phyloP scores from a whole-genome alignment of 2,113 vertebrate genomes.

The Trogon melanurus region DNA sequence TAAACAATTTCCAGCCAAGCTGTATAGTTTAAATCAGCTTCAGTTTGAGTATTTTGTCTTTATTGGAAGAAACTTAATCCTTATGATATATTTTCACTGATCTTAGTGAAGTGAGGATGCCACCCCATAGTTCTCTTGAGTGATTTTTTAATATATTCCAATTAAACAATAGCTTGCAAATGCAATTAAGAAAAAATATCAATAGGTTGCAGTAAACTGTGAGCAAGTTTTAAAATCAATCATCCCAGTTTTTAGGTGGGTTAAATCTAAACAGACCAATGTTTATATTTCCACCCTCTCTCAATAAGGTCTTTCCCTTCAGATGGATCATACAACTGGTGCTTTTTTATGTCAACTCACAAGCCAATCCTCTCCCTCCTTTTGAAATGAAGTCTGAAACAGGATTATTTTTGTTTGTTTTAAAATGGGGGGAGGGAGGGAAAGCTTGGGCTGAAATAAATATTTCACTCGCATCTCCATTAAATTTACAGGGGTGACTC shows the following conservation, averaged over 20 bases:
- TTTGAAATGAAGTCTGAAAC: neutral
- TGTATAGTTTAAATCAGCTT: neutral
- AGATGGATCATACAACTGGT: neutral
- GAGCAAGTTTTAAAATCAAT: neutral
- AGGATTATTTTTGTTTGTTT: neutral
- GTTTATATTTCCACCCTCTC: neutral
- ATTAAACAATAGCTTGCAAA: neutral
- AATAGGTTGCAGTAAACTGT: neutral
- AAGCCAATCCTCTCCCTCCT: neutral
- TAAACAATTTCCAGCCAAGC: neutral
- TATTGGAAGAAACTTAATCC: neutral
- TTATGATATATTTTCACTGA: neutral
- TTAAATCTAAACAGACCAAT: neutral
- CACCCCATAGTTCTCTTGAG: neutral
- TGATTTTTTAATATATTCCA: neutral
- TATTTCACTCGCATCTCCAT: neutral
- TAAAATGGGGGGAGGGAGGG: accelerated
- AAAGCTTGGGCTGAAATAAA: neutral
- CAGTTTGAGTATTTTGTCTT: neutral
- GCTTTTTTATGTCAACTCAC: neutral
- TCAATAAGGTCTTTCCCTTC: neutral
- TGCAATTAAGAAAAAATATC: neutral
- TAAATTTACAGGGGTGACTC: neutral
- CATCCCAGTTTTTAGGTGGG: neutral
- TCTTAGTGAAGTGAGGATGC: neutral